These are phyloP conservation scores for Steinernema scapterisci DNA, from an alignment of 2,888 invertebrate species.

Conservation along the genomic window DNA sequence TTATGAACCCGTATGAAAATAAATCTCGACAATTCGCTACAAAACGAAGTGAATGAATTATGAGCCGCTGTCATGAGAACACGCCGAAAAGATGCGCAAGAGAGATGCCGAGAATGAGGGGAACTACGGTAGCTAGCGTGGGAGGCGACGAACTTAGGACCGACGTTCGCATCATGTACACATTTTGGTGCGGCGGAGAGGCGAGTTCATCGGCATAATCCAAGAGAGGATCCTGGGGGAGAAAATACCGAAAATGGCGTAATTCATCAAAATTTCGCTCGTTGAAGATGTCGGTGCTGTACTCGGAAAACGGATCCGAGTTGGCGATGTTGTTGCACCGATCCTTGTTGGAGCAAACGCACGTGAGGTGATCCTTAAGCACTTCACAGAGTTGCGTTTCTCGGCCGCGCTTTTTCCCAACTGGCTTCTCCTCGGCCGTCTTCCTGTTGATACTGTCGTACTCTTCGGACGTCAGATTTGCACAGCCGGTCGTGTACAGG, in stretches of 20 bases:
- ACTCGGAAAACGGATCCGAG: constrained; percentile 45
- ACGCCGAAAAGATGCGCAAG: not conserved
- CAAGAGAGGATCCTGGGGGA: constrained; percentile 46
- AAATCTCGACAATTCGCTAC: not conserved
- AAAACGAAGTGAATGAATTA: not conserved
- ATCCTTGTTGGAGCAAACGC: constrained; percentile 40
- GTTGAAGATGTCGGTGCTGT: constrained; percentile 36
- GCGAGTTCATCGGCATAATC: not conserved
- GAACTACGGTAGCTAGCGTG: not conserved
- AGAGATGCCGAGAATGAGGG: not conserved
- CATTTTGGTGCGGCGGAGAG: not conserved
- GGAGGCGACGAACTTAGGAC: not conserved
- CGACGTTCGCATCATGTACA: constrained; percentile 17
- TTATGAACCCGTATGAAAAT: not conserved
- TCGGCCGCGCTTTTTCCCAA: constrained; percentile 18
- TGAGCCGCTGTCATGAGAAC: not conserved
- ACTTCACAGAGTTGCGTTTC: constrained; percentile 49
- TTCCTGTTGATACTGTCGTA: constrained; percentile 30
- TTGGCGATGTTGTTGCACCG: constrained; percentile 43
- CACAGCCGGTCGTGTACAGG: constrained; percentile 46
- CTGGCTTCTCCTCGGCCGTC: constrained; percentile 33
- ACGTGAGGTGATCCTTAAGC: constrained; percentile 34
- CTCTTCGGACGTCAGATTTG: constrained; percentile 42
- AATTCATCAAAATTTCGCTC: constrained; percentile 43
- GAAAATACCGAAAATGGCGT: constrained; percentile 38